Base-by-base conservation (phyloP, 2,888 invertebrate species). In the Phymatocera aterrima region DNA sequence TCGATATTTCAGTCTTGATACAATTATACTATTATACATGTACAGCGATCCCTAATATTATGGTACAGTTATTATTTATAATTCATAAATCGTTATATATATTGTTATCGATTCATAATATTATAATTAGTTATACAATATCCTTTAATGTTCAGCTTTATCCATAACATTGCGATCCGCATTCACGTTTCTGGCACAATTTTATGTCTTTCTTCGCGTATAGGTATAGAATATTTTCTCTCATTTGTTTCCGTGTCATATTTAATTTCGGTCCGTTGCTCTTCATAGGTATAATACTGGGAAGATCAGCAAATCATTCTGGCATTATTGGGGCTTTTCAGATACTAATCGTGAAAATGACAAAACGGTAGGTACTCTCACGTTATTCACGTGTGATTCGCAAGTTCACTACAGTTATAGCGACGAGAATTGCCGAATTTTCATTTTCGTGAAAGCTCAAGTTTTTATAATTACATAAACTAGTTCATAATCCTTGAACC, bases 1-100 rank as follows among this genome's bases (percentile, higher is more conserved):
- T 88, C 87, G 83, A 86, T 86, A 86, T 86, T 83, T 88, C 88
- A 88, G 88, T 88, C 88, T 88, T 88, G 86, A 87, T 84, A 87
- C 85, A 87, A 87, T 86, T 85, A n/a, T n/a, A n/a, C n/a, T n/a
- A 83, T 79, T 85, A 83, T 83, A 84, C 83, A 82, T 85, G 82
- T 85, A 85, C 80, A 83, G 72, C 84, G 81, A 83, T 85, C 81
- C 78, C 82, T 81, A 78, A 83, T 83, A 80, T 82, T 79, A 78
- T 81, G 81, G 80, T 82, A 68, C 18, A 57, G 77, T 48, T 18
- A 31, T 57, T 74, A 24, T 65, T 78, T 40, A 65, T 68, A 18
- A 28, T 81, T 68, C 57, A 74, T 79, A 65, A 57, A 79, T 40
- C 43, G 8, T n/a, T 43, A 24, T 31, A 37, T 6, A 37, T 57